Evolutionary conservation across 1,140 invertebrate species (phyloP).

Genomic region (Melipona quadrifasciata): DNA sequence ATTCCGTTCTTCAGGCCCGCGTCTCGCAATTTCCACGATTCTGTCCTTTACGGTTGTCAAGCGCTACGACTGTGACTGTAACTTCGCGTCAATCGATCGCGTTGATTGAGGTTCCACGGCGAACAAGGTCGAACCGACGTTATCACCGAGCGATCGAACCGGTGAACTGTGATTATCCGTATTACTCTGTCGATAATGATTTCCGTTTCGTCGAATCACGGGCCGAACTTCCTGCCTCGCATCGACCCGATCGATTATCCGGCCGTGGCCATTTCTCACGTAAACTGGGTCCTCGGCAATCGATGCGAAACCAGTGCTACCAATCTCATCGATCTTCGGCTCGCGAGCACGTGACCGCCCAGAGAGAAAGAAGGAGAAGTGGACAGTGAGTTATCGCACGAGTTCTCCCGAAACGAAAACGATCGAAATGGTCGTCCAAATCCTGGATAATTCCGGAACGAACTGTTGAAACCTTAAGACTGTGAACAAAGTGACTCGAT

Average conservation of each 20-base stretch:
- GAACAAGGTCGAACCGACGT: too few species aligned
- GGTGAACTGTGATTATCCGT: slow-evolving; percentile 13
- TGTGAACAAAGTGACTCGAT: background rate
- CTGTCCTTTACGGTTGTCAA: background rate
- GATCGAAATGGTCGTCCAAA: background rate
- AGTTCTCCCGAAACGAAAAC: background rate
- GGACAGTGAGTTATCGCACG: background rate
- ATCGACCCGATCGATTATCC: background rate
- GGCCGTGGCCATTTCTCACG: background rate
- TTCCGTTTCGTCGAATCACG: background rate
- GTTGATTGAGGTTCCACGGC: background rate
- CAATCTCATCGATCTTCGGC: slow-evolving; percentile 8
- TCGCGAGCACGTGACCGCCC: background rate
- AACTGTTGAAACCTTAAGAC: background rate
- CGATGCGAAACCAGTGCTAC: slow-evolving; percentile 9
- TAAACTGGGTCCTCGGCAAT: slow-evolving; percentile 7
- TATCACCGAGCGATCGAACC: background rate
- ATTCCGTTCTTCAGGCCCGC: background rate
- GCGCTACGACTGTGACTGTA: too few species aligned
- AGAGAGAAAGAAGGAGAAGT: background rate
- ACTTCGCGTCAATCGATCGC: background rate
- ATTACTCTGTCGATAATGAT: background rate
- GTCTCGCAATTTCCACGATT: background rate
- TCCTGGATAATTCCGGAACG: background rate
- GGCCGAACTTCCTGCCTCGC: background rate